Conservation (phyloP, 2,797 vertebrate genomes). For the Neosilurus mollespiculum region DNA sequence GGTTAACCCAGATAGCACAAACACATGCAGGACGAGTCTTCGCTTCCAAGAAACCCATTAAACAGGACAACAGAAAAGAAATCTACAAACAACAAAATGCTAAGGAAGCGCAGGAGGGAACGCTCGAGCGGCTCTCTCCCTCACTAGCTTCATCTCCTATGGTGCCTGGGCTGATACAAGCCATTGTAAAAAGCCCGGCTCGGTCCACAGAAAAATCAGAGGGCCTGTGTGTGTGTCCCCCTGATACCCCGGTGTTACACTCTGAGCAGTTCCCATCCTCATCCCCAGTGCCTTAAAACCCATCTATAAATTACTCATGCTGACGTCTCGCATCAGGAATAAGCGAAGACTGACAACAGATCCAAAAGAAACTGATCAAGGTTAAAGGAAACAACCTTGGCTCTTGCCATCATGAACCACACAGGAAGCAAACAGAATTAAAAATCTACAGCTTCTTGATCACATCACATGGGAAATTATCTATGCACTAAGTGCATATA, state of each 20-base stretch:
- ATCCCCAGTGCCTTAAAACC: slow-evolving; percentile 18
- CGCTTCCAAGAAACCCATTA: neutral
- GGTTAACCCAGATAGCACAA: slow-evolving; percentile 6
- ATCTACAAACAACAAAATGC: neutral
- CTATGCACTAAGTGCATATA: slow-evolving; percentile 92
- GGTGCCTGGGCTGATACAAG: slow-evolving; percentile 89
- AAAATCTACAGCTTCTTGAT: slow-evolving; percentile 10
- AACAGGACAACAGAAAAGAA: slow-evolving; percentile 4
- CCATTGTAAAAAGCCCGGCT: slow-evolving; percentile 96
- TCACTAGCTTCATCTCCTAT: slow-evolving; percentile 50
- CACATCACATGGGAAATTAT: slow-evolving; percentile 68
- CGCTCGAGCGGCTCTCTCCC: neutral
- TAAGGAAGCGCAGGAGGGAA: slow-evolving; percentile 10
- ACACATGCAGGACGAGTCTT: slow-evolving; percentile 35
- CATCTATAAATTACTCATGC: slow-evolving; percentile 57
- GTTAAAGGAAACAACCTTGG: slow-evolving; percentile 87
- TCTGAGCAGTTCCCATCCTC: slow-evolving; percentile 10
- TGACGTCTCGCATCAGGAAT: slow-evolving; percentile 48
- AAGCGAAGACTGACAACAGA: slow-evolving; percentile 6
- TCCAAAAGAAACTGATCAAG: slow-evolving; percentile 69
- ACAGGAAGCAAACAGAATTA: slow-evolving; percentile 32
- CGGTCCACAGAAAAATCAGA: slow-evolving; percentile 73
- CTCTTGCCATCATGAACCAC: slow-evolving; percentile 62
- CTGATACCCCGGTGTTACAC: slow-evolving; percentile 36
- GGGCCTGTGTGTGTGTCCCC: slow-evolving; percentile 67